Evolutionary conservation across 2,888 invertebrate species (phyloP), one percentile per base, ranked within the genome.

Genomic region (Lasioglossum villosulum): DNA sequence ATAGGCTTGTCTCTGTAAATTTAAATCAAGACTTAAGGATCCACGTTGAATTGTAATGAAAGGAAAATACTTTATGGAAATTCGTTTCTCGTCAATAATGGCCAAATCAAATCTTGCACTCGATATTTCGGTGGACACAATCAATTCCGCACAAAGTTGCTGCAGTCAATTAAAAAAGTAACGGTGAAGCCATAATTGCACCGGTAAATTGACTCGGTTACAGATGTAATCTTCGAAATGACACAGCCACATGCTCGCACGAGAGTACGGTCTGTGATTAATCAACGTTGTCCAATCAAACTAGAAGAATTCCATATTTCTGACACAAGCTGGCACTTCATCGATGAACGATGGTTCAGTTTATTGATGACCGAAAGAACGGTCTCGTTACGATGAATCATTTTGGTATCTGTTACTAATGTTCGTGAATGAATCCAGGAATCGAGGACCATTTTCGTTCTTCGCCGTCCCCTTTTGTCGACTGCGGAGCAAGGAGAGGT

Each of bases 341-440:
- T 66, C 19, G 34, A 30, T 37, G 19, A 34, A 66, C 34, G 30
- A 52, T 52, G 56, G 56, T 56, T n/a, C 56, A 4, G 56, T 12
- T n/a, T 56, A 56, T n/a, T n/a, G 56, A 56, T 56, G n/a, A 56
- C 56, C n/a, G 70, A 70, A 59, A 37, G 34, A 48, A 16, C 19
- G 37, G 48, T 34, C 12, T 8, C 8, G 45, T 39, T n/a, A 3
- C 6, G 37, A 19, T 77, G 71, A 78, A 70, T 27, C 23, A 30
- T 37, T 12, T 30, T 48, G 30, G 30, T 80, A 27, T 52, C 68
- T 19, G 19, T 12, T n/a, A 45, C n/a, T n/a, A 68, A 78, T 30
- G 12, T 23, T 74, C 45, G 78, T 42, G 45, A 74, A 78, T 75
- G 56, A 45, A 68, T 78, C 68, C 45, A 59, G 72, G 71, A 66